Evolutionary conservation across 2,113 vertebrate genomes (phyloP).

Genomic region (Psephotus haematonotus): DNA sequence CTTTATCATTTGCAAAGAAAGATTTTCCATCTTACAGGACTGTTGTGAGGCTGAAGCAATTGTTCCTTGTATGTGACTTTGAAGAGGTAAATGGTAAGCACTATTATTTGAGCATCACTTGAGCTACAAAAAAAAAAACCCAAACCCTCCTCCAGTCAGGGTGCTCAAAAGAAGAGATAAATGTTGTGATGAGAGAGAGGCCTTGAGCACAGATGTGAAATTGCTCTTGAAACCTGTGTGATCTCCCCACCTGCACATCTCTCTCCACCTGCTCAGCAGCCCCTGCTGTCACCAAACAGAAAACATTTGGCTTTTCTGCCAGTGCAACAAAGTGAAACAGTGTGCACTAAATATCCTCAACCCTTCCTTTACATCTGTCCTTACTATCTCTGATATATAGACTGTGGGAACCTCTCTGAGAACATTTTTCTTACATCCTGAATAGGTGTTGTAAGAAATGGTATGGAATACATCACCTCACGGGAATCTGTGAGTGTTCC

Average conservation of each 20-base stretch:
- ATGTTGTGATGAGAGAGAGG: not conserved
- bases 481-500: not conserved
- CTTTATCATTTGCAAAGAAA: not conserved
- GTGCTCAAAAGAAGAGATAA: conserved; percentile 31
- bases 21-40: not conserved
- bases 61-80: not conserved
- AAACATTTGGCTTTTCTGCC: conserved; percentile 17
- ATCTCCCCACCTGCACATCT: conserved; percentile 54
- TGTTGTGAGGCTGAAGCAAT: not conserved
- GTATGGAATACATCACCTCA: not conserved
- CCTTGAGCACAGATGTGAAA: conserved; percentile 45
- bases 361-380: not conserved
- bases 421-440: not conserved
- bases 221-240: conserved; percentile 31
- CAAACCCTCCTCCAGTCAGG: not conserved
- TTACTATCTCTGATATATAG: not conserved
- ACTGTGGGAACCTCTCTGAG: not conserved
- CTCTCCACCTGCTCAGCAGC: conserved; percentile 41
- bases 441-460: not conserved
- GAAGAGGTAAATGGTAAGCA: not conserved
- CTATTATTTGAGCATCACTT: conserved; percentile 7
- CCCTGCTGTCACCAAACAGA: not conserved
- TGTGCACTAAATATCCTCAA: not conserved
- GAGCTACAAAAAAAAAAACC: not conserved
- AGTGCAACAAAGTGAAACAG: not conserved